phyloP scores from a whole-genome alignment of 2,797 vertebrate genomes.

The Sebastes baramenuke region DNA sequence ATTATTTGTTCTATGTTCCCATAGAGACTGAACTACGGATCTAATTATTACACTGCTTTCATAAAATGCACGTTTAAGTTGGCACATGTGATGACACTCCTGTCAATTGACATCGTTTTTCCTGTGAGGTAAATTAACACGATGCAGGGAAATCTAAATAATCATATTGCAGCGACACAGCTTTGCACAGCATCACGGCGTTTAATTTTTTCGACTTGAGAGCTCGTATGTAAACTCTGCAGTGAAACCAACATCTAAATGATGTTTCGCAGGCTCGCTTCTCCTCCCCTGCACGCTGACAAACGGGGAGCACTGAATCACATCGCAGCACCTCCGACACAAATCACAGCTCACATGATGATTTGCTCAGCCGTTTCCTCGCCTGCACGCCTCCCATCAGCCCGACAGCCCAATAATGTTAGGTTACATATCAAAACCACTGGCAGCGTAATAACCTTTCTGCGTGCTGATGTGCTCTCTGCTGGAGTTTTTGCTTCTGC shows the following conservation, averaged over 20 bases:
- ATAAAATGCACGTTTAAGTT: neutral
- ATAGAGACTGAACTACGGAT: neutral
- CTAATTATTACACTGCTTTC: neutral
- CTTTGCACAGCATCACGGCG: neutral
- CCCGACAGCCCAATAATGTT: slow-evolving; percentile 42
- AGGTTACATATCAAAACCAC: slow-evolving; percentile 53
- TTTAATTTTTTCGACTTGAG: slow-evolving; percentile 4
- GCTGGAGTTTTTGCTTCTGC: slow-evolving; percentile 20
- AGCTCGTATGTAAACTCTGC: slow-evolving; percentile 16
- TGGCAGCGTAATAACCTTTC: slow-evolving; percentile 58
- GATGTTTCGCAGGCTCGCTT: neutral
- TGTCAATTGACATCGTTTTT: neutral
- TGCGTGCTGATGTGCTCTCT: slow-evolving; percentile 31
- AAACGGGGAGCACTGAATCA: slow-evolving; percentile 36
- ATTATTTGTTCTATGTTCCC: neutral
- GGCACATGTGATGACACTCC: neutral
- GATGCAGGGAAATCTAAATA: neutral
- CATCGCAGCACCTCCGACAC: slow-evolving; percentile 26
- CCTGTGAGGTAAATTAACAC: neutral
- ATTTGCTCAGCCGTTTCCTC: slow-evolving; percentile 24
- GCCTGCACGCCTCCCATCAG: slow-evolving; percentile 29
- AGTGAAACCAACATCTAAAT: slow-evolving; percentile 25
- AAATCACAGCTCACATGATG: slow-evolving; percentile 48
- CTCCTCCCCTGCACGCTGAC: slow-evolving; percentile 22
- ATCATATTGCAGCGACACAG: neutral